Conservation (phyloP, 2,888 invertebrate species). For the Rhingia campestris region DNA sequence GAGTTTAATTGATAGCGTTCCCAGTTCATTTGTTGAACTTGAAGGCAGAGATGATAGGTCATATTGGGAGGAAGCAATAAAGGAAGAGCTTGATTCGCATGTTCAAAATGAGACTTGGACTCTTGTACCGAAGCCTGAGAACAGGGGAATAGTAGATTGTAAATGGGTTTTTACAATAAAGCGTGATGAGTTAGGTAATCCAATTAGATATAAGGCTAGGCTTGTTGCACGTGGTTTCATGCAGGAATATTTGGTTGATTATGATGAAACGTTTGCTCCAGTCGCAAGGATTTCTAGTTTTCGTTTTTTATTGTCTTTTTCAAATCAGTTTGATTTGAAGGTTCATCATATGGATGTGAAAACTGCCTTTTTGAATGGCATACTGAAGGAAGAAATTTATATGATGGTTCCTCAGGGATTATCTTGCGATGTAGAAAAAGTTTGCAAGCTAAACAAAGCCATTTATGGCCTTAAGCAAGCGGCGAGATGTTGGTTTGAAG, state of each 20-base stretch:
- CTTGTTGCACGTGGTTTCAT: too few species aligned
- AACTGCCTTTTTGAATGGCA: conserved; percentile 72
- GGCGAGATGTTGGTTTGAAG: too few species aligned
- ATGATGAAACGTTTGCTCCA: too few species aligned
- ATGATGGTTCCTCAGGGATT: conserved; percentile 59
- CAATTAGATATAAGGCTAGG: conserved; percentile 12
- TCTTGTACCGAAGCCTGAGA: conserved; percentile 55
- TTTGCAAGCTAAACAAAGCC: conserved; percentile 64
- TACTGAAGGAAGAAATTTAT: conserved; percentile 69
- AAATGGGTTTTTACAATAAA: conserved; percentile 75
- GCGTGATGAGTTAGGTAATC: conserved; percentile 54
- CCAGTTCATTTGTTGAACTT: conserved; percentile 61
- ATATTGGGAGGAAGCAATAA: conserved; percentile 68
- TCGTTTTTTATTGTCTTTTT: conserved; percentile 61
- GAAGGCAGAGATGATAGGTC: conserved; percentile 53
- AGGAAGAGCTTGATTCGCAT: conserved; percentile 69
- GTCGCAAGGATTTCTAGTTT: conserved; percentile 65
- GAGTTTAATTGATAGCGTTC: conserved; percentile 25
- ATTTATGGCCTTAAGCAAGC: conserved; percentile 70
- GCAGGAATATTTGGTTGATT: too few species aligned
- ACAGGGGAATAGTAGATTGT: conserved; percentile 70
- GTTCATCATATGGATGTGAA: conserved; percentile 71
- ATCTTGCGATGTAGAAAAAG: conserved; percentile 30
- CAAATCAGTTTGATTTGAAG: conserved; percentile 65
- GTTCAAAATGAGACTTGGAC: conserved; percentile 68